Evolutionary conservation across 2,797 vertebrate genomes (phyloP), one percentile per base, ranked within the genome.

Genomic region (Phrynocephalus vlangalii): DNA sequence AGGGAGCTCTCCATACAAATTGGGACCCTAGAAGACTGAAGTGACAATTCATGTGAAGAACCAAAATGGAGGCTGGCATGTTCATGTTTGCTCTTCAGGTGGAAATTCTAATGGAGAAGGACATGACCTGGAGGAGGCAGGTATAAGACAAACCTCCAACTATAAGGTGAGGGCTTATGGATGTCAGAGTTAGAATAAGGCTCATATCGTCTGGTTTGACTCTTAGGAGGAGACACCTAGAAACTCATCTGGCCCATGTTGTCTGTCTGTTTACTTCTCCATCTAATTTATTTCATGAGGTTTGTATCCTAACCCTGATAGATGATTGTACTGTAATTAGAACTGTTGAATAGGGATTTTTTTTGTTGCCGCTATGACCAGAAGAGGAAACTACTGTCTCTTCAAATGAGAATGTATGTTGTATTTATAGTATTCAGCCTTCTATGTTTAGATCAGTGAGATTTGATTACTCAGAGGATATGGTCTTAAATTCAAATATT

Each of bases 371-470:
- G 15, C 81, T n/a, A 82, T 4, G 16, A 70, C 81, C 30, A 18
- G 44, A 48, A 83, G 48, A 70, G 73, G 63, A 83, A 78, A 83
- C 75, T 83, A 63, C 80, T 67, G 75, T 7, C 44, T 44, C 80
- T 77, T 83, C 77, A 83, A 83, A 76, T n/a, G 18, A 77, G 63
- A 70, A 76, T 52, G 48, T 77, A 83, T 73, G 77, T 16, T 82
- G 22, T 68, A 87, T 76, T 76, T 76, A 76, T 76, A 83, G 73
- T 38, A 67, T 75, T 52, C 63, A 83, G 48, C 63, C 63, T 78
- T 76, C 63, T 82, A 75, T 75, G 66, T 87, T 87, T 87, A 87
- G 60, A 52, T 82, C 60, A 77, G 13, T 87, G 86, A 78, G 81
- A 70, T 70, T 18, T 78, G 63, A 87, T 83, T 83, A 79, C 66